Percentiles rank a stretch among this genome's conserved stretches.
Conservation (phyloP, 2,888 invertebrate species). For the Buathra laborator region DNA sequence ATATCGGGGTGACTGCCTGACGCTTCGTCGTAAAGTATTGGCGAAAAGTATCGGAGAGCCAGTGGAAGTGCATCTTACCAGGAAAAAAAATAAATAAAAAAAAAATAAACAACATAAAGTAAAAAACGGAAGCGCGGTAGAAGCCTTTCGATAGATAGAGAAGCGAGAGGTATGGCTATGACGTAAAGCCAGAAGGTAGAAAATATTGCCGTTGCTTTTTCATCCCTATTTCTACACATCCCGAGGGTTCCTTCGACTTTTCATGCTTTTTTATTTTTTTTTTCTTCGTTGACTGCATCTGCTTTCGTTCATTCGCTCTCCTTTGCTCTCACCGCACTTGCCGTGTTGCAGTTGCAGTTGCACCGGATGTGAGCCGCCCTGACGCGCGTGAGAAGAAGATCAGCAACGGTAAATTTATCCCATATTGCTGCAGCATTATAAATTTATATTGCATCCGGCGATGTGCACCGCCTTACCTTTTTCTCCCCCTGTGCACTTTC, state of each 20-base stretch:
- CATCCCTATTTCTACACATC: slow-evolving; percentile 34
- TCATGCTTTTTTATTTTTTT: slow-evolving; percentile 15
- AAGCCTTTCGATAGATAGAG: slow-evolving; percentile 52
- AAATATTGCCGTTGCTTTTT: slow-evolving; percentile 60
- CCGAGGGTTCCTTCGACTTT: slow-evolving; percentile 17
- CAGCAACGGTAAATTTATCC: slow-evolving; percentile 64
- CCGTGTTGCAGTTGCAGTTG: slow-evolving; percentile 53
- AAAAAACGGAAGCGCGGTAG: slow-evolving; percentile 45
- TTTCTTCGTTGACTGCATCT: slow-evolving; percentile 44
- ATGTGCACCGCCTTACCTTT: slow-evolving; percentile 26
- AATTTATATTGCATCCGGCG: slow-evolving; percentile 67
- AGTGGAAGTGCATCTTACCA: slow-evolving; percentile 50
- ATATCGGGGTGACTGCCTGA: not conserved
- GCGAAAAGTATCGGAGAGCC: slow-evolving; percentile 5
- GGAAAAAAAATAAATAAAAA: slow-evolving; percentile 32
- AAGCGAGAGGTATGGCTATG: slow-evolving; percentile 45
- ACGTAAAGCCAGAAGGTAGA: slow-evolving; percentile 60
- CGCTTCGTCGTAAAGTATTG: not conserved
- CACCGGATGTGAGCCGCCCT: slow-evolving; percentile 30
- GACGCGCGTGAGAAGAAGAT: slow-evolving; percentile 56
- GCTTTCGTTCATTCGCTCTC: slow-evolving; percentile 17
- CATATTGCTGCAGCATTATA: slow-evolving; percentile 66
- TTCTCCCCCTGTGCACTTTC: not conserved
- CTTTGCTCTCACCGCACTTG: not conserved
- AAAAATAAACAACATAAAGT: slow-evolving; percentile 16